phyloP scores from a whole-genome alignment of 2,888 invertebrate genomes.

The Tillus elongatus region DNA sequence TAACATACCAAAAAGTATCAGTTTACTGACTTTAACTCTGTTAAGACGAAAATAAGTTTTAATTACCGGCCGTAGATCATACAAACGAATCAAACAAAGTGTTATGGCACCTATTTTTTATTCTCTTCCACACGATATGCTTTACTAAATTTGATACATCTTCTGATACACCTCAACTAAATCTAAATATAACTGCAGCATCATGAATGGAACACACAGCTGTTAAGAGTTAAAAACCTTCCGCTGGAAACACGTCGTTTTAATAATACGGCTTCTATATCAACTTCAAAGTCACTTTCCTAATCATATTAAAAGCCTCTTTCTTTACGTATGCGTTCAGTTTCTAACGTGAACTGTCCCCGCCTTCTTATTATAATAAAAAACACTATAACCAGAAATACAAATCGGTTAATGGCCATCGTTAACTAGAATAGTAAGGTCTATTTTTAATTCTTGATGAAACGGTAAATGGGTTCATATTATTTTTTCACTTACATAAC shows the following conservation, averaged over 20 bases:
- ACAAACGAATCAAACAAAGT: background rate
- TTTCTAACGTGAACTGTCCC: too few species aligned
- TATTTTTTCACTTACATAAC: too few species aligned
- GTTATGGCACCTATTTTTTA: background rate
- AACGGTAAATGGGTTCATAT: too few species aligned
- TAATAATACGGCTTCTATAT: constrained; percentile 3
- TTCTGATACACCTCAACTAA: background rate
- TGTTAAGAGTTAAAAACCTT: background rate
- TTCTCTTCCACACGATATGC: background rate
- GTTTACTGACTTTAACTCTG: background rate
- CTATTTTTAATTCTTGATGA: too few species aligned
- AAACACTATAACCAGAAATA: too few species aligned
- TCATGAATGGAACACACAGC: constrained; percentile 1
- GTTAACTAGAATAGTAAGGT: too few species aligned
- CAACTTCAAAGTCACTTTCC: constrained; percentile 2
- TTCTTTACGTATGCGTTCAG: too few species aligned
- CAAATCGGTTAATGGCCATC: too few species aligned
- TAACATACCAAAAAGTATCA: background rate
- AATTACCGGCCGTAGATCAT: background rate
- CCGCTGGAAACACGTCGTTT: constrained; percentile 4
- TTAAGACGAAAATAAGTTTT: background rate
- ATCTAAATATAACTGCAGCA: background rate
- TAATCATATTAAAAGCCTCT: background rate
- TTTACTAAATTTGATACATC: constrained; percentile 2
- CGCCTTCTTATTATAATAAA: too few species aligned